Evolutionary conservation across 2,797 vertebrate species (phyloP).

Genomic region (Arctocebus calabarensis): DNA sequence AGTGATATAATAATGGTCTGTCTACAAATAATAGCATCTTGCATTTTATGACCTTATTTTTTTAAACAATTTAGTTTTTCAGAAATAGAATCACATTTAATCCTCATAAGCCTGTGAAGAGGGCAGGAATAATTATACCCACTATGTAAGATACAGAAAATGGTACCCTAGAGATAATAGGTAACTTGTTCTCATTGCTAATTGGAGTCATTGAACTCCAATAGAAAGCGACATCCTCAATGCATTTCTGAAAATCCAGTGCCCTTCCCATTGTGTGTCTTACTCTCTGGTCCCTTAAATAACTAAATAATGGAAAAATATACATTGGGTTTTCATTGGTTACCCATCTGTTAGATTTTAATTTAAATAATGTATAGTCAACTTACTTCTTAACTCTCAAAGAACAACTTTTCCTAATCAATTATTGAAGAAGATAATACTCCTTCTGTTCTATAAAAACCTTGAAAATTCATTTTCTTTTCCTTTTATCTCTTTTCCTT

Average conservation of each 20-base stretch:
- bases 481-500: not conserved
- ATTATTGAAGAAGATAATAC: not conserved
- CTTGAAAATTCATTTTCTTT: not conserved
- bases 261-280: not conserved
- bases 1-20: not conserved
- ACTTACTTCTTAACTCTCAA: not conserved
- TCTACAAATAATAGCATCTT: not conserved
- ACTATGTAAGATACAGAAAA: not conserved
- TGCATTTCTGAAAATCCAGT: not conserved
- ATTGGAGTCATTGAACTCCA: not conserved
- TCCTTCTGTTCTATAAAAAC: constrained; percentile 61
- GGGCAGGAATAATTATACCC: not conserved
- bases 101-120: not conserved
- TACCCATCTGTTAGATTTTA: constrained; percentile 31
- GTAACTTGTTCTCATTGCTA: not conserved
- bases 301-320: not conserved
- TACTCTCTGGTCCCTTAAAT: not conserved
- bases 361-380: not conserved
- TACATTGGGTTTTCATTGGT: not conserved
- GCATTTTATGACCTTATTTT: not conserved
- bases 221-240: not conserved
- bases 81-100: not conserved
- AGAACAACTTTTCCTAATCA: not conserved
- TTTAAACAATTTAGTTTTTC: not conserved
- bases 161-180: not conserved